Evolutionary conservation across 2,797 vertebrate genomes (phyloP).

Genomic region (Staurois parvus): DNA sequence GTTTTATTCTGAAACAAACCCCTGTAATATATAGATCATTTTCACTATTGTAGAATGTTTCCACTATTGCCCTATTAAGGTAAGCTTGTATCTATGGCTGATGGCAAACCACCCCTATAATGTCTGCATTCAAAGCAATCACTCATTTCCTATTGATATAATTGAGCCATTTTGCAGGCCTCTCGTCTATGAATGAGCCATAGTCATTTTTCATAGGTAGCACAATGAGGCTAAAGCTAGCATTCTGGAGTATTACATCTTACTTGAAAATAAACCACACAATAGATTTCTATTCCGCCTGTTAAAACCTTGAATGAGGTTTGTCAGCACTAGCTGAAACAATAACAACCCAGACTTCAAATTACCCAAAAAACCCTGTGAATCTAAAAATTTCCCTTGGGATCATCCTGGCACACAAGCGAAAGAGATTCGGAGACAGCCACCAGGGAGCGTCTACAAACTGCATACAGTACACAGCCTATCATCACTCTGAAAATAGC

Average conservation of each 20-base stretch:
- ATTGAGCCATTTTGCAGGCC: constrained; percentile 20
- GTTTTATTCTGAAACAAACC: neutral
- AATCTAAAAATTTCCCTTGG: constrained; percentile 34
- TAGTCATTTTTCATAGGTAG: constrained; percentile 14
- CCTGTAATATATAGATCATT: neutral
- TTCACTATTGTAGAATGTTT: neutral
- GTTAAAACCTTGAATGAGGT: constrained; percentile 26
- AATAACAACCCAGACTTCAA: constrained; percentile 42
- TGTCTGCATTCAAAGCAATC: neutral
- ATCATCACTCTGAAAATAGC: constrained; percentile 35
- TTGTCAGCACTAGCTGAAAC: constrained; percentile 34
- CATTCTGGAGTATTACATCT: constrained; percentile 24
- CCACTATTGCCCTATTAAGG: neutral
- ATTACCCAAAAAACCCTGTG: constrained; percentile 17
- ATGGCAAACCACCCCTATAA: neutral
- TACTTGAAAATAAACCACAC: constrained; percentile 24
- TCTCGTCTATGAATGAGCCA: constrained; percentile 12
- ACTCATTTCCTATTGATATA: neutral
- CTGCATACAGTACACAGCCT: constrained; percentile 31
- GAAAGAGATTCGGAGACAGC: constrained; percentile 44
- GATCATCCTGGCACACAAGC: constrained; percentile 24
- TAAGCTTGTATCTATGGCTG: neutral
- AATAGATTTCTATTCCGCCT: constrained; percentile 18
- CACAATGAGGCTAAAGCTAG: constrained; percentile 5
- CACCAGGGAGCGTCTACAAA: constrained; percentile 57